Evolutionary conservation across 2,888 invertebrate genomes (phyloP), one percentile per base, ranked within the genome.

Genomic region (Cremastinae sp.): DNA sequence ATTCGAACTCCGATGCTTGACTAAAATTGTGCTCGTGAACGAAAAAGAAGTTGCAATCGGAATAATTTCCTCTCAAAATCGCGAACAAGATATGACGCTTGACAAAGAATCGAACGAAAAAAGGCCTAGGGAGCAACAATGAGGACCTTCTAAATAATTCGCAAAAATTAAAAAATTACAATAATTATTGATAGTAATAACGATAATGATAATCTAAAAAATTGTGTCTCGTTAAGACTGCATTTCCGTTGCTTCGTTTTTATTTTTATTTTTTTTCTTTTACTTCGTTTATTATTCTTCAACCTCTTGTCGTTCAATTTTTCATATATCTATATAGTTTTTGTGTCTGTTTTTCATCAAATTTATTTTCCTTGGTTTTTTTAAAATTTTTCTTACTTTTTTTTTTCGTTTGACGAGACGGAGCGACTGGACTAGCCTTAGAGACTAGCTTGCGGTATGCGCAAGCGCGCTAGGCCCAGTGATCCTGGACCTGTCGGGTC

Each of bases 361-460:
- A n/a, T 47, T 61, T 20, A 14, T 61, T 20, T 38, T 54, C 14
- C 54, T 16, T 18, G 47, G 47, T 43, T 10, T 41, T 61, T 41
- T 47, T 45, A 58, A 53, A 36, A 1, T 53, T 54, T 64, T 59
- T 22, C 45, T 18, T 41, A 18, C 66, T 47, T 38, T 41, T 56
- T 16, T 41, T 16, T 61, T 85, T 82, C 80, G 81, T 81, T 80
- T 72, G 82, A 78, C 79, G 79, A 85, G 84, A 85, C 86, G 84
- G 82, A 88, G 86, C 88, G 87, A 88, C 87, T 87, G 86, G 87
- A 88, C 88, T 88, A 88, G 88, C 87, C 88, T 87, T 85, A 75
- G 78, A 84, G 88, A 89, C 89, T 89, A 89, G 88, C 84, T 89
- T 89, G 88, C 89, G 88, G 88, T 88, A 83, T 87, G 87, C 88